These are phyloP conservation scores for Drosophila funebris DNA, from an alignment of 1,140 invertebrate species.

Conservation along the genomic window DNA sequence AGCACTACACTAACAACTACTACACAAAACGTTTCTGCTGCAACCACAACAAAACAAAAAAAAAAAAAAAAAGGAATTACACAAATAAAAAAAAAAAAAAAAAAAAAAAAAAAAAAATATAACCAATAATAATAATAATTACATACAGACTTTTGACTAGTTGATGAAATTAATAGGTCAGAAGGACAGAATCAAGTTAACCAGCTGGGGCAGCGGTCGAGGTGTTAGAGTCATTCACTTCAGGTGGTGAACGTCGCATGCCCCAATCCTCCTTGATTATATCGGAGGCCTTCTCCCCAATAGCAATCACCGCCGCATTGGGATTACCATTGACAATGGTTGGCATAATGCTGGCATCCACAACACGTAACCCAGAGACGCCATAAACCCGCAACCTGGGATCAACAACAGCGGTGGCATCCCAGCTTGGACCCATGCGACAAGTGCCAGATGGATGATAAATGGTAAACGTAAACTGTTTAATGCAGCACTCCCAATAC, in stretches of 20 bases:
- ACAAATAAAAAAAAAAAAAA: constrained; percentile 12
- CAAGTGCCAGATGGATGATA: constrained; percentile 94
- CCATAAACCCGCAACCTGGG: constrained; percentile 90
- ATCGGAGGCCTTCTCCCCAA: constrained; percentile 91
- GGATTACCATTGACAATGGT: constrained; percentile 92
- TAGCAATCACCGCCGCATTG: constrained; percentile 89
- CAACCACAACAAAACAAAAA: constrained; percentile 18
- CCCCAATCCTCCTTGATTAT: constrained; percentile 91
- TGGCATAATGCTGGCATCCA: constrained; percentile 92
- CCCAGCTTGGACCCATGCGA: constrained; percentile 92
- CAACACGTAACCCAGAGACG: constrained; percentile 88
- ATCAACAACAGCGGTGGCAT: constrained; percentile 92
- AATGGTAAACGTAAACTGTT: constrained; percentile 92
- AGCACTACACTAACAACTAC: constrained; percentile 17
- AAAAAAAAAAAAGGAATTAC: neutral
- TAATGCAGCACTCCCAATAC: constrained; percentile 92
- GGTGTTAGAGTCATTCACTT: neutral
- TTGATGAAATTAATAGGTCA: constrained; percentile 55
- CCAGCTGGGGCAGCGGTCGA: neutral
- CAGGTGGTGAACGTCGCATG: constrained; percentile 43
- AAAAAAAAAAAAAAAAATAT: constrained; percentile 9
- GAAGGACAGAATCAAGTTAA: constrained; percentile 11
- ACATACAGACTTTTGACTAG: constrained; percentile 72
- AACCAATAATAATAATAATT: constrained; percentile 5
- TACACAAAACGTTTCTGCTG: constrained; percentile 8